These are phyloP conservation scores for Paraescarpia echinospica DNA, from an alignment of 1,140 invertebrate species.

Conservation along the genomic window DNA sequence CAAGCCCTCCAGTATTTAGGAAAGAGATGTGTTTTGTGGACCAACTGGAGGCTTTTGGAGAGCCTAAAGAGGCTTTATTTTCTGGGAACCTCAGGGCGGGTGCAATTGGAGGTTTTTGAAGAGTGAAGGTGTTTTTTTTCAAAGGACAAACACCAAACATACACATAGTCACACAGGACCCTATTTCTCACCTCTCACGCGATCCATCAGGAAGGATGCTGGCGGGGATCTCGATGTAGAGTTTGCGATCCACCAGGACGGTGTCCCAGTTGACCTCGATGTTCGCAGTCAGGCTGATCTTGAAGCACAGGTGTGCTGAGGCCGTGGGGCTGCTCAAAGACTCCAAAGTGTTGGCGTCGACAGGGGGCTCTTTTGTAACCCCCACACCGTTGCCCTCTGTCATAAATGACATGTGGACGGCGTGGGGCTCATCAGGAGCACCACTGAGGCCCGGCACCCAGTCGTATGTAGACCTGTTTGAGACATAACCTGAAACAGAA, in stretches of 20 bases:
- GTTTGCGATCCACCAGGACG: constrained; percentile 73
- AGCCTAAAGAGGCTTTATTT: too few species aligned
- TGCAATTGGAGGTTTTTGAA: too few species aligned
- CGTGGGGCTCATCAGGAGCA: constrained; percentile 91
- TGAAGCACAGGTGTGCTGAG: constrained; percentile 62
- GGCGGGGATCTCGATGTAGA: constrained; percentile 85
- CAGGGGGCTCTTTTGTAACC: constrained; percentile 77
- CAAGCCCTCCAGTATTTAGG: too few species aligned
- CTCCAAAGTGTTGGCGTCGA: constrained; percentile 51
- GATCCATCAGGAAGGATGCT: constrained; percentile 83
- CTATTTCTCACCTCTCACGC: constrained; percentile 68
- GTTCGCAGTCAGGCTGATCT: constrained; percentile 75
- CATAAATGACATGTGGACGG: constrained; percentile 67
- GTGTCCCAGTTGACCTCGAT: constrained; percentile 78
- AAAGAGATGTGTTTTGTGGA: too few species aligned
- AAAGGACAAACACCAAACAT: too few species aligned
- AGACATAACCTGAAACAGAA: constrained; percentile 44
- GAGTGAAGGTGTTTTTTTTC: too few species aligned
- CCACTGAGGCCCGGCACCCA: constrained; percentile 98
- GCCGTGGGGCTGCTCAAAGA: constrained; percentile 31
- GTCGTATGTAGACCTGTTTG: constrained; percentile 79
- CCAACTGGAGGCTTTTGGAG: too few species aligned
- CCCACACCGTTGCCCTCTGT: constrained; percentile 81
- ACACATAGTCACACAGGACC: too few species aligned
- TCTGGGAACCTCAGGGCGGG: too few species aligned